Evolutionary conservation across 2,113 vertebrate genomes (phyloP).

Genomic region (Steatornis caripensis): DNA sequence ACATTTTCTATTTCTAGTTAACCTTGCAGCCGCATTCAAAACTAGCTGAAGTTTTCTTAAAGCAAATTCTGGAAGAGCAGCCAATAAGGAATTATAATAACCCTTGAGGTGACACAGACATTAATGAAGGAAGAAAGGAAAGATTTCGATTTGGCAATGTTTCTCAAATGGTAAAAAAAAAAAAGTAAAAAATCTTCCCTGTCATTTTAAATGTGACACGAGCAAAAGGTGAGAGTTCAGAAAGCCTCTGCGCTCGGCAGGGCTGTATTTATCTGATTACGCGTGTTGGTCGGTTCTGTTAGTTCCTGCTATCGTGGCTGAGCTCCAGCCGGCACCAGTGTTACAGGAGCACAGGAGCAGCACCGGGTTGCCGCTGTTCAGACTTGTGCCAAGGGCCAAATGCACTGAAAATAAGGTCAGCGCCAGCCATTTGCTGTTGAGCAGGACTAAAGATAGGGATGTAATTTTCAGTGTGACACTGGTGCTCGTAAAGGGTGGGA

Average conservation of each 20-base stretch:
- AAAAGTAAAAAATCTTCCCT: neutral
- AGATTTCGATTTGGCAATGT: neutral
- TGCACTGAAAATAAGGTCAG: neutral
- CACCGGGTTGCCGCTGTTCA: neutral
- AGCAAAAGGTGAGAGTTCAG: neutral
- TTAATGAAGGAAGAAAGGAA: conserved; percentile 37
- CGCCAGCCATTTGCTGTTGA: neutral
- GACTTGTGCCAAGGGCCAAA: neutral
- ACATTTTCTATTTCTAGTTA: conserved; percentile 35
- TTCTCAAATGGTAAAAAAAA: neutral
- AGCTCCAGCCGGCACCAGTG: neutral
- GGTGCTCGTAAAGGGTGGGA: rapidly evolving
- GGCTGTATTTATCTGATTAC: neutral
- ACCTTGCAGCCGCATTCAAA: conserved; percentile 23
- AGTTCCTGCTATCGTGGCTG: rapidly evolving
- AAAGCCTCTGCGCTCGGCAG: neutral
- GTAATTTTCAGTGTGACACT: neutral
- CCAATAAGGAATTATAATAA: conserved; percentile 9
- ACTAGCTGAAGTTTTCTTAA: conserved; percentile 31
- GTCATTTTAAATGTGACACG: neutral
- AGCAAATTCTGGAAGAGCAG: neutral
- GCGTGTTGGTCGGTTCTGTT: rapidly evolving
- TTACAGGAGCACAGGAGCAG: neutral
- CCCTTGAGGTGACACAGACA: conserved; percentile 15
- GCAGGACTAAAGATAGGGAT: neutral